Conservation (phyloP, 2,797 vertebrate genomes). For the Leptodactylus fallax region DNA sequence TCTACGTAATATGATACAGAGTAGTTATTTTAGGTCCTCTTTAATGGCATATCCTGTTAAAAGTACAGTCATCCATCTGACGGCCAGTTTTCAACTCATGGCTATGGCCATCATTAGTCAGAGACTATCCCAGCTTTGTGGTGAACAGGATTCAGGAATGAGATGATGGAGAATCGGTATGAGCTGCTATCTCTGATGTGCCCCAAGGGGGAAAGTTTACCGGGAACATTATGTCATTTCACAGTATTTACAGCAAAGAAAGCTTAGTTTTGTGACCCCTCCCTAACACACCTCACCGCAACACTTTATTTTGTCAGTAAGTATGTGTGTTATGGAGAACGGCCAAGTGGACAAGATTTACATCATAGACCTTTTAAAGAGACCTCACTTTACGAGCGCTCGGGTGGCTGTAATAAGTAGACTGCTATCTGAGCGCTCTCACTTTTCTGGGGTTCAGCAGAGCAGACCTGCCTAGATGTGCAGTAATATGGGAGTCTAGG, state of each 20-base stretch:
- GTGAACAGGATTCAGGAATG: constrained; percentile 10
- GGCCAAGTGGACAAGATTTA: constrained; percentile 1
- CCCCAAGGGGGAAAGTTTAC: constrained; percentile 33
- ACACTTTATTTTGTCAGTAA: constrained; percentile 8
- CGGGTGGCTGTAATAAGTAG: too few relatives aligned
- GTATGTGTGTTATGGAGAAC: constrained; percentile 28
- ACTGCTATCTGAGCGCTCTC: too few relatives aligned
- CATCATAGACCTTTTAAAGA: not conserved
- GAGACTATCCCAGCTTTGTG: constrained; percentile 30
- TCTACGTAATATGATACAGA: too few relatives aligned
- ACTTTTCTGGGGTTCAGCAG: too few relatives aligned
- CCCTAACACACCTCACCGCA: constrained; percentile 36
- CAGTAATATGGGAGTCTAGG: too few relatives aligned
- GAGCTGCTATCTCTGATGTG: constrained; percentile 36
- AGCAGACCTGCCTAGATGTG: too few relatives aligned
- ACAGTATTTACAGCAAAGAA: constrained; percentile 47
- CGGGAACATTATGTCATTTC: constrained; percentile 39
- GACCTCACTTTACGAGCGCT: too few relatives aligned
- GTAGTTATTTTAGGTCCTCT: too few relatives aligned
- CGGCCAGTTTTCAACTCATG: not conserved
- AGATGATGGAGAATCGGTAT: constrained; percentile 27
- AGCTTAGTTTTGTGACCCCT: constrained; percentile 24
- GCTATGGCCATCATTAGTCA: not conserved
- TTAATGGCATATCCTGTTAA: not conserved
- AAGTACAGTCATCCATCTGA: not conserved